phyloP scores from a whole-genome alignment of 2,113 vertebrate species.

The Notarius lentiginosus region DNA sequence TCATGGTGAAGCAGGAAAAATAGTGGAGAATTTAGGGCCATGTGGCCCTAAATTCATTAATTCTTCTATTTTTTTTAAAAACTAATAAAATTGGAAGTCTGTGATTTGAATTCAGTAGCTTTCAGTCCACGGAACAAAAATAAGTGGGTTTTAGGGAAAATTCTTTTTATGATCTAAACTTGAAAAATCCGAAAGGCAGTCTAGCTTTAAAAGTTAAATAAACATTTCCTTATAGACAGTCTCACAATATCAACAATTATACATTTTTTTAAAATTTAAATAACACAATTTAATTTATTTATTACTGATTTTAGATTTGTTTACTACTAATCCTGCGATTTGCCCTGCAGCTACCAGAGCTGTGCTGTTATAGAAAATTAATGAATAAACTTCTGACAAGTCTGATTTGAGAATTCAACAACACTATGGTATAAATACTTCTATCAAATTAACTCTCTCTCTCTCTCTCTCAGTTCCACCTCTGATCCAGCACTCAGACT shows the following conservation, averaged over 20 bases:
- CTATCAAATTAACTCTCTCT: background rate
- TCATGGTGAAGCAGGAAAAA: too few species aligned
- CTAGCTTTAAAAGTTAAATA: background rate
- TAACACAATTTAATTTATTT: background rate
- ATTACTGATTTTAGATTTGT: background rate
- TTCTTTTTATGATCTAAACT: too few species aligned
- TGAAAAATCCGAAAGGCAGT: too few species aligned
- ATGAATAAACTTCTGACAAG: background rate
- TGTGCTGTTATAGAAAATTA: background rate
- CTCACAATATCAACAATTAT: background rate
- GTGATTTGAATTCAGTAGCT: too few species aligned
- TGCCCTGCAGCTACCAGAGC: background rate
- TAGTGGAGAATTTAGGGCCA: too few species aligned
- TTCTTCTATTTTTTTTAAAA: too few species aligned
- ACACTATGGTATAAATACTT: background rate
- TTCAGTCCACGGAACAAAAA: too few species aligned
- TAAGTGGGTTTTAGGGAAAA: too few species aligned
- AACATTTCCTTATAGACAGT: background rate
- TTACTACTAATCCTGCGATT: too few species aligned
- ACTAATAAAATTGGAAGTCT: too few species aligned
- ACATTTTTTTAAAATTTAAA: background rate
- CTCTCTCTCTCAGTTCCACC: conserved; percentile 80
- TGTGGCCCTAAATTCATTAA: too few species aligned
- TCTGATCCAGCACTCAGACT: conserved; percentile 97
- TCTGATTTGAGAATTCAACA: background rate